phyloP scores from a whole-genome alignment of 1,140 invertebrate genomes.

The Nylanderia fulva region DNA sequence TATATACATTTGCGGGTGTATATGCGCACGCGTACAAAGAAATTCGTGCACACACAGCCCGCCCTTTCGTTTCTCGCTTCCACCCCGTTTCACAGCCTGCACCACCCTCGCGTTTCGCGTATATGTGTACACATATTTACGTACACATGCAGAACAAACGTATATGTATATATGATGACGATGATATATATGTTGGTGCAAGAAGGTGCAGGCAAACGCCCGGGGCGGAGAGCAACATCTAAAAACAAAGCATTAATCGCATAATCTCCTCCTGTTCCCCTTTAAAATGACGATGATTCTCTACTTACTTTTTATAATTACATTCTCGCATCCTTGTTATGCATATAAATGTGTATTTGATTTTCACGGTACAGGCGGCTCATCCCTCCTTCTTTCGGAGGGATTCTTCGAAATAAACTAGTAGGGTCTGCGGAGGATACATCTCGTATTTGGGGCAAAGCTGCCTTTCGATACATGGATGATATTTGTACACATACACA shows the following conservation, averaged over 20 bases:
- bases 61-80: conserved; percentile 6
- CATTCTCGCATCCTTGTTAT: background rate
- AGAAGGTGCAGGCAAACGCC: conserved; percentile 21
- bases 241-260: conserved; percentile 32
- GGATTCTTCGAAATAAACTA: conserved; percentile 27
- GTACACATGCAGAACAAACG: background rate
- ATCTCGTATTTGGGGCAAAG: conserved; percentile 6
- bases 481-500: background rate
- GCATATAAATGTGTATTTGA: background rate
- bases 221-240: background rate
- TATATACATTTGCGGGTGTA: background rate
- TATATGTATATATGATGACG: background rate
- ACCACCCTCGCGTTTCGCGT: background rate
- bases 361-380: background rate
- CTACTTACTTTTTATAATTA: background rate
- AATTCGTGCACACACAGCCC: conserved; percentile 47
- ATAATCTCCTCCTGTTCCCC: no score
- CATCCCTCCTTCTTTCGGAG: background rate
- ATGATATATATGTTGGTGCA: conserved; percentile 48
- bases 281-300: background rate
- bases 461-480: background rate
- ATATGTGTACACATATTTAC: background rate
- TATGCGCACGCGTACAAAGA: background rate
- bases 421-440: background rate
- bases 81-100: conserved; percentile 30